Conservation (phyloP, 1,140 invertebrate genomes). For the Batillaria attramentaria region DNA sequence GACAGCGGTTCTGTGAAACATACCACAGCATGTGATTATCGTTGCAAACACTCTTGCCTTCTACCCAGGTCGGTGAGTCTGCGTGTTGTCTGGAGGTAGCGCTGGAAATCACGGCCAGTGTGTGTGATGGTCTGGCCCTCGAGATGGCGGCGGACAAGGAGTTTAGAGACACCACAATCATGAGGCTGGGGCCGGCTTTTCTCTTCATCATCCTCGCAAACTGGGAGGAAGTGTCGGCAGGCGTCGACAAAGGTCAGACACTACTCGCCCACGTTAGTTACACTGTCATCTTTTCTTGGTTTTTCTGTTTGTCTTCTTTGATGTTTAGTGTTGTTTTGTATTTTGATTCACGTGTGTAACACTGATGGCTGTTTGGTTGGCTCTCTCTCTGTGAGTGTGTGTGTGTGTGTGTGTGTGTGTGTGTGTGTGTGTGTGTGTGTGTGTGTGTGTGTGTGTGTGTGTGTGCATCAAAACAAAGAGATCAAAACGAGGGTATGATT, state of each 20-base stretch:
- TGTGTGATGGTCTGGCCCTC: neutral
- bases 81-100: slow-evolving; percentile 7
- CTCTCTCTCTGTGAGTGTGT: neutral
- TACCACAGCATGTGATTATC: too few species aligned
- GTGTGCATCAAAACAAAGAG: neutral
- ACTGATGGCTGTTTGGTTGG: neutral
- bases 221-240: slow-evolving; percentile 7
- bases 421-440: neutral
- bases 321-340: neutral
- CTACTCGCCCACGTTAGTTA: neutral
- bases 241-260: slow-evolving; percentile 4
- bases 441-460: neutral
- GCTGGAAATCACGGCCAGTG: neutral
- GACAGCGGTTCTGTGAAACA: too few species aligned
- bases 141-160: neutral
- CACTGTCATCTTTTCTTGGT: neutral
- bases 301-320: neutral
- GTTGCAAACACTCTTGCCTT: too few species aligned
- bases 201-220: slow-evolving; percentile 15
- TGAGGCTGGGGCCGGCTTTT: neutral
- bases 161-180: neutral
- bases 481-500: neutral
- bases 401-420: neutral
- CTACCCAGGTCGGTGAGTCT: slow-evolving; percentile 5
- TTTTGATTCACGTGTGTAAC: neutral